Conservation (phyloP, 2,888 invertebrate species). For the Myathropa florea region DNA sequence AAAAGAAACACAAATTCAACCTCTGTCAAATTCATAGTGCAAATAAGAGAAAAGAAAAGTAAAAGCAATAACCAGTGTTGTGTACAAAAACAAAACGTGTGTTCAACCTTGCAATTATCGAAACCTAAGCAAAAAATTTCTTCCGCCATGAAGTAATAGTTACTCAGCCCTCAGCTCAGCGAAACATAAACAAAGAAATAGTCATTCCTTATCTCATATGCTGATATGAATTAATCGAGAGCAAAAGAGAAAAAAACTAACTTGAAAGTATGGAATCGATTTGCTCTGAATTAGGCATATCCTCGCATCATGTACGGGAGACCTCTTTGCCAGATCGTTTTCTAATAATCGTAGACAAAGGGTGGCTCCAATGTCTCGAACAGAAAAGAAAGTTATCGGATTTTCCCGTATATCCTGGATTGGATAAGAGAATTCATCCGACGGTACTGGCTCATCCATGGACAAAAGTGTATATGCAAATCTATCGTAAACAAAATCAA, state of each 20-base stretch:
- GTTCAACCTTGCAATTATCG: constrained; percentile 9
- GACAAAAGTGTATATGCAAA: constrained; percentile 79
- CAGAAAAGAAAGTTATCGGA: constrained; percentile 75
- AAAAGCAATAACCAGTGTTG: constrained; percentile 20
- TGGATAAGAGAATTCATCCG: constrained; percentile 77
- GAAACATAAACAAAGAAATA: constrained; percentile 48
- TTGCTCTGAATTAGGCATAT: constrained; percentile 87
- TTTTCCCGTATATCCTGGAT: constrained; percentile 75
- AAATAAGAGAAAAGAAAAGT: not conserved
- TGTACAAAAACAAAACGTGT: constrained; percentile 18
- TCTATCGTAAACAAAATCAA: constrained; percentile 86
- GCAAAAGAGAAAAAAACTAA: not conserved
- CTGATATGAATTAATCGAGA: constrained; percentile 37
- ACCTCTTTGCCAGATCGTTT: constrained; percentile 83
- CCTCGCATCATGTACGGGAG: constrained; percentile 84
- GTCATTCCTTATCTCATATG: not conserved
- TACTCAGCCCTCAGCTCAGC: not conserved
- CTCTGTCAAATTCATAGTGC: not conserved
- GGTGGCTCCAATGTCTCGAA: constrained; percentile 83
- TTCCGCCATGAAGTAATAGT: constrained; percentile 24
- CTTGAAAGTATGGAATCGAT: constrained; percentile 84
- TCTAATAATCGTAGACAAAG: constrained; percentile 85
- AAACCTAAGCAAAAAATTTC: not conserved
- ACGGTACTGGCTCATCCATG: constrained; percentile 81
- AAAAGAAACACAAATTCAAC: not conserved